Base-by-base conservation (phyloP, 2,113 vertebrate species). In the Anas platyrhynchos region DNA sequence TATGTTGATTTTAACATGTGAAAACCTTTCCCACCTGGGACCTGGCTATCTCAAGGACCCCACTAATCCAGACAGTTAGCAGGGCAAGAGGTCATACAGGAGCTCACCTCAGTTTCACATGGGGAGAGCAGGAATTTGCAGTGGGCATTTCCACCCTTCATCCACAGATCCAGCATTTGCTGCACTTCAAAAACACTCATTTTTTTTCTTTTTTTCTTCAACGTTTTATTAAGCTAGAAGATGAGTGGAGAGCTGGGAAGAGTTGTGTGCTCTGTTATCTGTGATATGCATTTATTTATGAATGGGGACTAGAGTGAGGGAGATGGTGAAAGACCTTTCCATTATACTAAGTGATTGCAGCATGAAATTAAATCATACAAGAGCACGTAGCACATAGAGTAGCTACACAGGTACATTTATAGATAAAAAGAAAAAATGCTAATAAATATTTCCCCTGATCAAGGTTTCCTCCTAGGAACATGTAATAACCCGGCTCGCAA, bases 201-300 rank as follows among this genome's bases (percentile, higher is more conserved):
- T 18, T 48, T 48, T 48, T 48, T 72, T 48, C 9, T 72, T 36
- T 86, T 74, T 78, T 80, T 34, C 56, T 48, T 78, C 48, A 69
- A 75, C 54, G 54, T 78, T 95, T 68, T 89, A 43, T 68, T 78
- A 71, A 83, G 38, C 65, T 86, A 18, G 61, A 86, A 74, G 61
- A 36, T 68, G 29, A 83, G 48, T n/a, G 56, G 75, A 79, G 66
- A 81, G n/a, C 41, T 69, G 36, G 27, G 66, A 79, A 76, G 71
- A 56, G 63, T 83, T 81, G 73, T 91, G 56, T 92, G 89, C 74
- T 91, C 76, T 91, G 7, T 29, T 62, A 44, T 46, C 85, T 91
- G 63, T 56, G 62, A 92, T 36, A 81, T 13, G 25, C 59, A 82
- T 90, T 94, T 93, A 93, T 95, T 94, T 94, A 93, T 91, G 88